Conservation (phyloP, 2,113 vertebrate species). For the Laticauda laticaudata region DNA sequence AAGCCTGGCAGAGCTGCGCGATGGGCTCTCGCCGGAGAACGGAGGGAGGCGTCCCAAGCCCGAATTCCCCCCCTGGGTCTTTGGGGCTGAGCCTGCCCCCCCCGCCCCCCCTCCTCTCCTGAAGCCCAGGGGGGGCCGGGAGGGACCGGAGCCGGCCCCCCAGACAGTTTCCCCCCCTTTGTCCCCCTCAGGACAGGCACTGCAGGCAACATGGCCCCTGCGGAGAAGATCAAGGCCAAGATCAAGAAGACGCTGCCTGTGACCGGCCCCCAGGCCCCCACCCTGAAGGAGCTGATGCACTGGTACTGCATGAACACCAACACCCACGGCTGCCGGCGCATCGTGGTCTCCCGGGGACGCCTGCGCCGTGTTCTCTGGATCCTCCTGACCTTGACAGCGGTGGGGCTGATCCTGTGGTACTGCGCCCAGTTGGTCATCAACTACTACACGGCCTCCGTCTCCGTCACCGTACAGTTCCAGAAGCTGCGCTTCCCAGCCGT, state of each 20-base stretch:
- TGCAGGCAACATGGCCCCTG: conserved; percentile 59
- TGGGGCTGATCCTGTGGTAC: conserved; percentile 79
- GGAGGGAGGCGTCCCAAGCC: background rate
- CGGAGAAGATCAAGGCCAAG: conserved; percentile 74
- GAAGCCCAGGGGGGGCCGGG: background rate
- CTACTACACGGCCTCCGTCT: conserved; percentile 77
- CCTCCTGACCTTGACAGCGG: conserved; percentile 70
- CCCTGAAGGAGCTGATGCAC: conserved; percentile 73
- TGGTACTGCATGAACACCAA: conserved; percentile 83
- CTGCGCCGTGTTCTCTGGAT: conserved; percentile 76
- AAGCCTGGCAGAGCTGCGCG: background rate
- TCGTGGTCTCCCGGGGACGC: conserved; percentile 78
- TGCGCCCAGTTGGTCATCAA: conserved; percentile 73
- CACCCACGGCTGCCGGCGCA: conserved; percentile 80
- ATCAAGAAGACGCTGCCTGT: conserved; percentile 77
- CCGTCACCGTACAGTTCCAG: conserved; percentile 78
- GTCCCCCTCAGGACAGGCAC: background rate
- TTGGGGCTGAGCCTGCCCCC: no score
- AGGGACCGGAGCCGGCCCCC: background rate
- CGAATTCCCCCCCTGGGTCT: background rate
- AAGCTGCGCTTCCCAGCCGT: conserved; percentile 77
- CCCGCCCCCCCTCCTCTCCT: background rate
- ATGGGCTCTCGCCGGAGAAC: background rate
- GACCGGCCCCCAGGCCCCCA: conserved; percentile 75
- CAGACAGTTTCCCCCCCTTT: background rate